Percentiles rank a stretch among this genome's conserved stretches.
These are phyloP conservation scores for Illadopsis cleaveri DNA, from an alignment of 2,113 vertebrate genomes.

Conservation along the genomic window DNA sequence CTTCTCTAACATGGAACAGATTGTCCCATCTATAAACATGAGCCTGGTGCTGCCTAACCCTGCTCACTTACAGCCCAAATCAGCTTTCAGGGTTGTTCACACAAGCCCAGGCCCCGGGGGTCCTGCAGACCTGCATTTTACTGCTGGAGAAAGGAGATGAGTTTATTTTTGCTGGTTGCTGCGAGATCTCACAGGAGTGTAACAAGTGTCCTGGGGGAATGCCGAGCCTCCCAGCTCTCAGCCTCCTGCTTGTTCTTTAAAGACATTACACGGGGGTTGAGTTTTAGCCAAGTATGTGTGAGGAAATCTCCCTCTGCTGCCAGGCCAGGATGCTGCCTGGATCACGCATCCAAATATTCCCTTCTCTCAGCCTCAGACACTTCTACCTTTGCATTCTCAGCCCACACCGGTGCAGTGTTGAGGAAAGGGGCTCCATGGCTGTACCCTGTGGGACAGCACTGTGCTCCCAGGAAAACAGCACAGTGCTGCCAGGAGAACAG, in stretches of 20 bases:
- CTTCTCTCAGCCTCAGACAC: not conserved
- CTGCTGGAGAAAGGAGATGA: not conserved
- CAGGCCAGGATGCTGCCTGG: constrained; percentile 46
- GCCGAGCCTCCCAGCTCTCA: not conserved
- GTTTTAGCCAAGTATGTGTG: constrained; percentile 40
- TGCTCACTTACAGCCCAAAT: accelerated
- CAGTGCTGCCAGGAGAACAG: not conserved
- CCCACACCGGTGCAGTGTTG: not conserved
- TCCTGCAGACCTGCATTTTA: not conserved
- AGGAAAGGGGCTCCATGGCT: not conserved
- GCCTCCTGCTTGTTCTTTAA: constrained; percentile 15
- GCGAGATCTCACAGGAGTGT: not conserved
- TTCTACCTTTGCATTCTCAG: not conserved
- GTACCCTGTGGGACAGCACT: not conserved
- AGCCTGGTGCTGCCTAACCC: not conserved
- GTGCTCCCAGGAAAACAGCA: not conserved
- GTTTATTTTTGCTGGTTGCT: not conserved
- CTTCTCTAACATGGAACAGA: accelerated
- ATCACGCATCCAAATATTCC: not conserved
- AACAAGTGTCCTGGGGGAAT: constrained; percentile 5
- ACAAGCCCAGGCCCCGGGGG: not conserved
- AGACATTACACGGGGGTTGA: constrained; percentile 25
- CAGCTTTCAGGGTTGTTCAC: not conserved
- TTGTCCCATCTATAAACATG: accelerated
- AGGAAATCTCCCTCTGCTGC: constrained; percentile 48